A percentile compares a stretch with the other conserved stretches of the same genome.
Conservation (phyloP, 2,888 invertebrate species). For the Tubulanus polymorphus region DNA sequence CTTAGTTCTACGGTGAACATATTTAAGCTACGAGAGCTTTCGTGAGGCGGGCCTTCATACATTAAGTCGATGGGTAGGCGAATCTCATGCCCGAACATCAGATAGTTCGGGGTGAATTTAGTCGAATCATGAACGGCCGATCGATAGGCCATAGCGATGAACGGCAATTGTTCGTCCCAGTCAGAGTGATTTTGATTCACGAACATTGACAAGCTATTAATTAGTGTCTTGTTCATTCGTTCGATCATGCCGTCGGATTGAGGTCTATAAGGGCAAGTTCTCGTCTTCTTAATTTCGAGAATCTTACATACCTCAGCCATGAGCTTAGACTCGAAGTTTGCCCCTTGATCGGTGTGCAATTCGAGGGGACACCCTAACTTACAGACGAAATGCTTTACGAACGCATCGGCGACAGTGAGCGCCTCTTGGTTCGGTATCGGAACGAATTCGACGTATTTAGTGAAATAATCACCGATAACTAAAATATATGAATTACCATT, state of each 20-base stretch:
- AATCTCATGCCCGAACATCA: conserved; percentile 4
- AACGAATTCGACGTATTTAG: conserved; percentile 9
- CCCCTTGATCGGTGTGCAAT: conserved; percentile 11
- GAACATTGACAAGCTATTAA: not conserved
- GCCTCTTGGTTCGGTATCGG: conserved; percentile 8
- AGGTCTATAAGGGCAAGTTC: conserved; percentile 10
- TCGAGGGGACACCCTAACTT: conserved; percentile 9
- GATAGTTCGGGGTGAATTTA: not conserved
- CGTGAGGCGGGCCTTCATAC: too few species aligned
- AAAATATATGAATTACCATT: conserved; percentile 9
- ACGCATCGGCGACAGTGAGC: not conserved
- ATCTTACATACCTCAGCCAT: conserved; percentile 8
- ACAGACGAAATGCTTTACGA: conserved; percentile 7
- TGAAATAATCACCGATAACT: conserved; percentile 13
- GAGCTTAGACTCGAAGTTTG: conserved; percentile 11
- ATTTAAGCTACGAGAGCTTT: too few species aligned
- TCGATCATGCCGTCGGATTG: conserved; percentile 13
- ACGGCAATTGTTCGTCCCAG: conserved; percentile 9
- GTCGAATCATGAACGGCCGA: conserved; percentile 6
- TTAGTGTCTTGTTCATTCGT: conserved; percentile 5
- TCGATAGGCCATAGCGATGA: conserved; percentile 7
- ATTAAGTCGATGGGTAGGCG: not conserved
- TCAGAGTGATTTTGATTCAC: conserved; percentile 6
- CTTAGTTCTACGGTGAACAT: too few species aligned
- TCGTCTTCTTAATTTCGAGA: conserved; percentile 6